These are phyloP conservation scores for Papilio polyxenes DNA, from an alignment of 1,140 invertebrate genomes.

Conservation along the genomic window DNA sequence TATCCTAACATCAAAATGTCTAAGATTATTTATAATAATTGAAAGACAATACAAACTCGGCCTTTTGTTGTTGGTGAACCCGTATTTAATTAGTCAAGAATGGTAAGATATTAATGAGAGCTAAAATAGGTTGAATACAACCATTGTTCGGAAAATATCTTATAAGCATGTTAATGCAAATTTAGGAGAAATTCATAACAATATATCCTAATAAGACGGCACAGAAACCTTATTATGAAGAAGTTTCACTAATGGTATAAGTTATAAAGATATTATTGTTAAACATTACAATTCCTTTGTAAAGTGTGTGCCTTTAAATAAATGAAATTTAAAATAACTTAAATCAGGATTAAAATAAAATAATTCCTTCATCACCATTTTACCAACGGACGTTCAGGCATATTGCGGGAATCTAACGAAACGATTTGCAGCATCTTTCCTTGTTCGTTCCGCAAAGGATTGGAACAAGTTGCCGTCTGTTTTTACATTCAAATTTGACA, in stretches of 20 bases:
- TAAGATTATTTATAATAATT: constrained; percentile 15
- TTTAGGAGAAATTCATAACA: constrained; percentile 17
- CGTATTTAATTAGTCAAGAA: constrained; percentile 36
- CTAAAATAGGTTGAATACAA: constrained; percentile 29
- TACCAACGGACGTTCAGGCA: no score
- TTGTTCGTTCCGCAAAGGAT: no score
- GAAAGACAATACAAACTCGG: constrained; percentile 27
- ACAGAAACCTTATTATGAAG: neutral
- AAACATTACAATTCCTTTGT: no score
- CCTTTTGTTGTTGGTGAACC: constrained; percentile 22
- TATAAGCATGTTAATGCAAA: constrained; percentile 14
- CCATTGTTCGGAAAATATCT: constrained; percentile 17
- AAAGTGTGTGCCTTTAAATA: no score
- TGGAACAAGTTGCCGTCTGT: no score
- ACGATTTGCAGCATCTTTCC: no score
- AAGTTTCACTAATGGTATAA: neutral
- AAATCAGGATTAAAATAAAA: no score
- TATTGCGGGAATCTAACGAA: no score
- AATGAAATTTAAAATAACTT: no score
- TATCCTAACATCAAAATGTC: constrained; percentile 4
- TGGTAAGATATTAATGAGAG: constrained; percentile 32
- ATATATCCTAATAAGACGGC: constrained; percentile 3
- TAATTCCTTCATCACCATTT: no score
- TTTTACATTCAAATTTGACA: no score
- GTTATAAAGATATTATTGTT: neutral